Base-by-base conservation (phyloP, 1,140 invertebrate species). In the Sarcophaga peregrina region DNA sequence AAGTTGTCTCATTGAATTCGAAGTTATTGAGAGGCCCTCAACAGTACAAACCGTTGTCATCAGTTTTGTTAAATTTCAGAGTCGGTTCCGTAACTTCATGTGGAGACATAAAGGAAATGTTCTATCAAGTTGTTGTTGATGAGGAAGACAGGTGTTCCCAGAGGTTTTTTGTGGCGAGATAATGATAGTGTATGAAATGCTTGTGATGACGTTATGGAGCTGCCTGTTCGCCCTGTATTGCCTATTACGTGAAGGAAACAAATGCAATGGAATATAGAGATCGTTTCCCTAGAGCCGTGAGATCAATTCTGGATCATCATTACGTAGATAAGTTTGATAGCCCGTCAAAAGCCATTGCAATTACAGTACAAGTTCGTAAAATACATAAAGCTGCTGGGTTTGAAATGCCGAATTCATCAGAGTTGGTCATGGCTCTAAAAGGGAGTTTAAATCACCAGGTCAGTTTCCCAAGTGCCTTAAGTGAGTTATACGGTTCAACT, bases 371-470 rank as follows among this genome's bases (percentile, higher is more conserved):
- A 17, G 62, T 68, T 15, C 62, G 62, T 17, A 6, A 68, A 68
- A 68, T 68, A 68, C 62, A 68, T 20, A 68, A 68, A 68, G 17
- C 62, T 68, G 13, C 62, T 68, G 62, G 13, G 62, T 17, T 68
- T 15, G 17, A 17, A 17, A 17, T 17, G 62, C n/a, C 62, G 62
- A 68, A 17, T 15, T 68, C 50, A 52, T 68, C 62, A 68, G 62
- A 17, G 13, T 10, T 68, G 62, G 15, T 8, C n/a, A n/a, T n/a
- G n/a, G n/a, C n/a, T n/a, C n/a, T n/a, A n/a, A n/a, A n/a, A n/a
- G n/a, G n/a, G n/a, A 15, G 62, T 15, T 17, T 17, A 68, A 68
- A 20, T 17, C 17, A 17, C n/a, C 17, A 68, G 62, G 62, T 1
- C 50, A 52, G 62, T 68, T 15, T 68, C 17, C 8, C 3, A 68